A percentile compares a stretch with the other conserved stretches of the same genome.
Evolutionary conservation across 2,797 vertebrate species (phyloP).

Genomic region (Microhierax caerulescens): DNA sequence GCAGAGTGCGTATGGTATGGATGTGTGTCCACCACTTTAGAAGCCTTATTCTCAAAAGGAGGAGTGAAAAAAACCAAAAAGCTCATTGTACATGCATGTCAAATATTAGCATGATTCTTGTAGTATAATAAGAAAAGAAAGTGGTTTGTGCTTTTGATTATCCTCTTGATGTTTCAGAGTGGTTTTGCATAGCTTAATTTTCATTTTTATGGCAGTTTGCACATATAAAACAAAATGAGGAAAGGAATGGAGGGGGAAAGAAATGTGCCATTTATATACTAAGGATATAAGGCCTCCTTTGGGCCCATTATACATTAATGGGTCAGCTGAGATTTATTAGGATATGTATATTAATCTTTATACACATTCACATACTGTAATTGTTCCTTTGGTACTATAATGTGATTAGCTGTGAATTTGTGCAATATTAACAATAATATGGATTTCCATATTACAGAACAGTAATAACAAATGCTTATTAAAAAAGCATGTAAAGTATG

Average conservation of each 20-base stretch:
- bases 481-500: constrained; percentile 67
- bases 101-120: constrained; percentile 41
- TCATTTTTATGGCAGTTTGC: constrained; percentile 74
- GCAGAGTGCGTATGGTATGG: neutral
- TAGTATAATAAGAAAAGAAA: constrained; percentile 64
- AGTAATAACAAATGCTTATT: constrained; percentile 70
- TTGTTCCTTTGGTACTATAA: constrained; percentile 76
- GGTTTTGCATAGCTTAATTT: constrained; percentile 73
- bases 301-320: constrained; percentile 78
- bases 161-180: constrained; percentile 72
- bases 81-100: constrained; percentile 45
- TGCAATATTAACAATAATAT: constrained; percentile 75
- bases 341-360: constrained; percentile 79
- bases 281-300: constrained; percentile 72
- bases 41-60: neutral
- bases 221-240: constrained; percentile 62
- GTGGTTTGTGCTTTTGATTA: constrained; percentile 71
- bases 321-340: constrained; percentile 76
- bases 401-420: constrained; percentile 74
- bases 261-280: constrained; percentile 71
- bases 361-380: constrained; percentile 70
- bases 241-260: constrained; percentile 39
- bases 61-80: neutral
- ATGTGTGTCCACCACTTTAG: neutral
- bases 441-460: constrained; percentile 60